These are phyloP conservation scores for Artibeus jamaicensis DNA, from an alignment of 2,797 vertebrate genomes.

Conservation along the genomic window DNA sequence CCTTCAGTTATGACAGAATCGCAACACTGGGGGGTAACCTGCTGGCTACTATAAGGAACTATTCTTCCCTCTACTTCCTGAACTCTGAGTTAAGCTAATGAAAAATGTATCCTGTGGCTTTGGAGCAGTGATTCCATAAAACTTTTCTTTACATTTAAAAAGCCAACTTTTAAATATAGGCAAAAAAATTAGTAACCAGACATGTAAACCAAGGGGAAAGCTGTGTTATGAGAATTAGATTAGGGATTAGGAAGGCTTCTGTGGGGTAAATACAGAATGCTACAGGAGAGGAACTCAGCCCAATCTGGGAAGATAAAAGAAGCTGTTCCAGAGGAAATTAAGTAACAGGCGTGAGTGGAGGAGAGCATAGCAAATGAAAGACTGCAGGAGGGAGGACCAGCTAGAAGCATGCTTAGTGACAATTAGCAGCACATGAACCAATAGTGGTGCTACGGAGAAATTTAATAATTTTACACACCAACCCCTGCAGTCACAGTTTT, in stretches of 20 bases:
- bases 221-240: background rate
- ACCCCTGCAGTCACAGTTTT: background rate
- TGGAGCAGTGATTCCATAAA: background rate
- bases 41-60: background rate
- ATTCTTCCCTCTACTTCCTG: background rate
- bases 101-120: background rate
- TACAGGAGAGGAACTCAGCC: background rate
- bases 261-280: background rate
- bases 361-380: background rate
- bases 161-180: background rate
- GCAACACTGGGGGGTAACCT: background rate
- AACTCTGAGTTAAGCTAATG: background rate
- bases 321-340: background rate
- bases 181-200: background rate
- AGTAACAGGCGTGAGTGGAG: background rate
- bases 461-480: background rate
- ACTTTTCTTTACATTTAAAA: background rate
- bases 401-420: background rate
- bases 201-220: background rate
- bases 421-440: background rate
- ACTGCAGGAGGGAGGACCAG: background rate
- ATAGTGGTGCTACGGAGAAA: background rate
- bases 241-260: background rate
- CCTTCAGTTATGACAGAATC: background rate
- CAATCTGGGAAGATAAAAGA: background rate